Evolutionary conservation across 2,113 vertebrate species (phyloP).

Genomic region (Vidua chalybeata): DNA sequence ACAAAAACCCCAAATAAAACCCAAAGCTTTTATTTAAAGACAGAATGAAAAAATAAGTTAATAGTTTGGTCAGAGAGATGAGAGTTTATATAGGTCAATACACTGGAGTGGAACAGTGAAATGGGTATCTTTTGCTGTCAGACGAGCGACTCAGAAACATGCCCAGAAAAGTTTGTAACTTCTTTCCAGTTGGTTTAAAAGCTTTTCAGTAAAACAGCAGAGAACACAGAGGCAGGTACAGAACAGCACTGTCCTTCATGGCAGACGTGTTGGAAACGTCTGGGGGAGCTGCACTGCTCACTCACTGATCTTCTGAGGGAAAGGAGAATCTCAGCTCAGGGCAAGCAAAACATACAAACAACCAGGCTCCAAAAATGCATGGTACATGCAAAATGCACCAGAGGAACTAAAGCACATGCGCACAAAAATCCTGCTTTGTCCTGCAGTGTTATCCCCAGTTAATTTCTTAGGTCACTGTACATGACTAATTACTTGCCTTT

Average conservation of each 20-base stretch:
- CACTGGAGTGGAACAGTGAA: constrained; percentile 55
- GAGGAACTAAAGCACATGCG: constrained; percentile 58
- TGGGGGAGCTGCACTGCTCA: constrained; percentile 36
- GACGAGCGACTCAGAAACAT: constrained; percentile 70
- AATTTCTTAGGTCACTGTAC: not conserved
- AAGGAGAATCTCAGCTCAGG: constrained; percentile 47
- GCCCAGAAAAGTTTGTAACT: constrained; percentile 39
- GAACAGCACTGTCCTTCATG: constrained; percentile 21
- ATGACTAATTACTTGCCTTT: not conserved
- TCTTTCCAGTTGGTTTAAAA: constrained; percentile 53
- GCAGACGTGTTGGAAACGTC: not conserved
- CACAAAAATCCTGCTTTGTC: constrained; percentile 14
- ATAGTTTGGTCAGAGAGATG: constrained; percentile 68
- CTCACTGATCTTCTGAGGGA: constrained; percentile 22
- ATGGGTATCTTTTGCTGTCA: constrained; percentile 52
- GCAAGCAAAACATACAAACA: constrained; percentile 13
- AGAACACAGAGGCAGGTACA: constrained; percentile 62
- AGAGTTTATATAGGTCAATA: constrained; percentile 64
- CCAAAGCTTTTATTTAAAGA: constrained; percentile 77
- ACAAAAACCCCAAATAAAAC: constrained; percentile 14
- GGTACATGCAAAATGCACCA: constrained; percentile 65
- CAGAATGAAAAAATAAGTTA: constrained; percentile 74
- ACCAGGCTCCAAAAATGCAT: not conserved
- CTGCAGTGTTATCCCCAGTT: not conserved
- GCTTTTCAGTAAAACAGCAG: constrained; percentile 56